Conservation (phyloP, 1,140 invertebrate genomes). For the Heliconius himera region DNA sequence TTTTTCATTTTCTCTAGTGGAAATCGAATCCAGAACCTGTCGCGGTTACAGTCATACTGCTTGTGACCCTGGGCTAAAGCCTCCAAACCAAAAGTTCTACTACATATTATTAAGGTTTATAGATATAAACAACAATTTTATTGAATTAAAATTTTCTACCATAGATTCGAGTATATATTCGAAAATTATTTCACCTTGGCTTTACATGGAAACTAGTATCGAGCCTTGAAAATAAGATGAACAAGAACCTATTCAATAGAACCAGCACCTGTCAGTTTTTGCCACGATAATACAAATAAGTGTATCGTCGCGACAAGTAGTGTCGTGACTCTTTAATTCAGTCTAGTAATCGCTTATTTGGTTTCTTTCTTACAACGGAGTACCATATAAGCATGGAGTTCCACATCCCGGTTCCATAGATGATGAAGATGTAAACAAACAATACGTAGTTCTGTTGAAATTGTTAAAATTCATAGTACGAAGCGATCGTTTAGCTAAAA, state of each 20-base stretch:
- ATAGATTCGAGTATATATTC: background rate
- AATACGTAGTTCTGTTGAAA: background rate
- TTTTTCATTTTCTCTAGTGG: too few relatives aligned
- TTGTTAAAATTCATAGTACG: background rate
- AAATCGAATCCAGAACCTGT: too few relatives aligned
- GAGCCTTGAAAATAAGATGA: slow-evolving; percentile 46
- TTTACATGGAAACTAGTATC: slow-evolving; percentile 57
- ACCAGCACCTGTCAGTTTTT: slow-evolving; percentile 39
- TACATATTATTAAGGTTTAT: too few relatives aligned
- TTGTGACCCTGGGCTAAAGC: too few relatives aligned
- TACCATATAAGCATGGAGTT: background rate
- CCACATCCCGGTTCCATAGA: background rate
- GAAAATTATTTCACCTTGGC: slow-evolving; percentile 16
- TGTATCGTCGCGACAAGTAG: slow-evolving; percentile 9
- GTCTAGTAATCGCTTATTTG: background rate
- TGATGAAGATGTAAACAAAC: background rate
- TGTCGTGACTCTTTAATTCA: slow-evolving; percentile 26
- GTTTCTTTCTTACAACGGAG: background rate
- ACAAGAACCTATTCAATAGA: slow-evolving; percentile 48
- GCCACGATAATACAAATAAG: slow-evolving; percentile 13
- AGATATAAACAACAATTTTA: too few relatives aligned
- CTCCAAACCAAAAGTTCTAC: too few relatives aligned
- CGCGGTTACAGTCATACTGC: too few relatives aligned
- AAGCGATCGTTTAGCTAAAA: background rate
- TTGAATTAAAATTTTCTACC: too few relatives aligned